Conservation (phyloP, 2,113 vertebrate species). For the Lamprotornis superbus region DNA sequence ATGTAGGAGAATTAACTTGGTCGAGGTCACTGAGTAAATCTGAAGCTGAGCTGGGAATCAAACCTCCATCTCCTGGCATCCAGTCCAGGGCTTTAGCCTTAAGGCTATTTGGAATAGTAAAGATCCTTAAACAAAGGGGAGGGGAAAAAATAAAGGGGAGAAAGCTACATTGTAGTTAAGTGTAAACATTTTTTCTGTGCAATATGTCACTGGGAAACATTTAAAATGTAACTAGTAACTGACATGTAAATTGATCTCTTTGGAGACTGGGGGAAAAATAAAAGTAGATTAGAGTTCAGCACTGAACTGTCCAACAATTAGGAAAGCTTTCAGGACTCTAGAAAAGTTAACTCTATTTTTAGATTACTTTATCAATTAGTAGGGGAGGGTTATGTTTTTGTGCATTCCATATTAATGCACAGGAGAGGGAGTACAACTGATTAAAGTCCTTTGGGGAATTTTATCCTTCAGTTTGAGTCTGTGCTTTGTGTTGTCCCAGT, state of each 20-base stretch:
- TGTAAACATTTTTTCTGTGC: background rate
- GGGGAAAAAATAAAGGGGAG: background rate
- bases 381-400: background rate
- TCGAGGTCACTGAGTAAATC: constrained; percentile 7
- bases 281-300: background rate
- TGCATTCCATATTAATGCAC: background rate
- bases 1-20: background rate
- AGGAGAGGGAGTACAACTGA: background rate
- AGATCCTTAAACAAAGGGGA: background rate
- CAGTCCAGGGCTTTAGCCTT: background rate
- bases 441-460: background rate
- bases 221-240: background rate
- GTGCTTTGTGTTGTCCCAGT: background rate
- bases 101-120: background rate
- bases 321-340: background rate
- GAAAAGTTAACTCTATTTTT: background rate
- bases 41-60: constrained; percentile 12
- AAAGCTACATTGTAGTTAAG: background rate
- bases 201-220: background rate
- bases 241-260: background rate
- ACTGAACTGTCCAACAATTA: background rate
- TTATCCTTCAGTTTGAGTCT: background rate
- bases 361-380: background rate
- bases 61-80: background rate
- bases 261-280: background rate